Evolutionary conservation across 2,113 vertebrate genomes (phyloP).

Genomic region (Glaucomys volans): DNA sequence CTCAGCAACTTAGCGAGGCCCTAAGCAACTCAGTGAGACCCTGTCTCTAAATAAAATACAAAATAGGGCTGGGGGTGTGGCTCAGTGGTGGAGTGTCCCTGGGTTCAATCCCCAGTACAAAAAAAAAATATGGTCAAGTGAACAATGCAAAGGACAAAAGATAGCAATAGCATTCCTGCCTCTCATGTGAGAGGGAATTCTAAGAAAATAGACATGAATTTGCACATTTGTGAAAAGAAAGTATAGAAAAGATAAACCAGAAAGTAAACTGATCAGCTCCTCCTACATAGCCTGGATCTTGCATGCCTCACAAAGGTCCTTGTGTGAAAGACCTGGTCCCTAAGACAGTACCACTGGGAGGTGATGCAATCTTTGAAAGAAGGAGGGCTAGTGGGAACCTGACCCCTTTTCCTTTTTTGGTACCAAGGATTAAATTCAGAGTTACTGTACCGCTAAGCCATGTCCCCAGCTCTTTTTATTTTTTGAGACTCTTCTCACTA

Average conservation of each 20-base stretch:
- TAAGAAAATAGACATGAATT: background rate
- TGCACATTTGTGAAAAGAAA: background rate
- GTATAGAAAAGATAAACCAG: background rate
- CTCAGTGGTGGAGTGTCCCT: too few relatives aligned
- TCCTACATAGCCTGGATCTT: background rate
- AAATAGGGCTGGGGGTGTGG: too few relatives aligned
- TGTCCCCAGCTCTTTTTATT: too few relatives aligned
- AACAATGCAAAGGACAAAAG: background rate
- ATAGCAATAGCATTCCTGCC: background rate
- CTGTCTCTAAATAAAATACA: too few relatives aligned
- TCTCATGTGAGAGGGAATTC: background rate
- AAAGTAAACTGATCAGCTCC: background rate
- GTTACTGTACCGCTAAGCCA: too few relatives aligned
- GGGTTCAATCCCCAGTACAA: too few relatives aligned
- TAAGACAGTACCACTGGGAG: too few relatives aligned
- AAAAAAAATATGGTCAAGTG: too few relatives aligned
- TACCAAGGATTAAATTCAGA: too few relatives aligned
- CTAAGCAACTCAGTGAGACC: too few relatives aligned
- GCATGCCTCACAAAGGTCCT: background rate
- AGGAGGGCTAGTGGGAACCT: background rate
- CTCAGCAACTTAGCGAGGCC: too few relatives aligned
- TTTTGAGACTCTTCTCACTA: too few relatives aligned
- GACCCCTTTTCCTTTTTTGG: background rate
- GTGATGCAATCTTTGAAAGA: background rate
- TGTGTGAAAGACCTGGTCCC: background rate